These are phyloP conservation scores for Mus spretus DNA, from an alignment of 2,797 vertebrate species.

Conservation along the genomic window DNA sequence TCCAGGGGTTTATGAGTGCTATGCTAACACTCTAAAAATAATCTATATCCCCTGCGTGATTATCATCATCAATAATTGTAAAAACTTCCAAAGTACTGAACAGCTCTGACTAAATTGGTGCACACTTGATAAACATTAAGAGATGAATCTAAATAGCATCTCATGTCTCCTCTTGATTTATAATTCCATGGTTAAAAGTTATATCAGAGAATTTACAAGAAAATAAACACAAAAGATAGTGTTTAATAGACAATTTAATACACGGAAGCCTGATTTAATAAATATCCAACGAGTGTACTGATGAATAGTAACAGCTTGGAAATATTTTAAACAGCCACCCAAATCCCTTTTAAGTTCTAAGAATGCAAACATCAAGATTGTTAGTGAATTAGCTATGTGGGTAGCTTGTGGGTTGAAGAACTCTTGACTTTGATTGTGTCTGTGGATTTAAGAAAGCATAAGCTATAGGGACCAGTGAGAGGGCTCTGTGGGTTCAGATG, in stretches of 20 bases:
- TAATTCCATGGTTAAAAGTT: neutral
- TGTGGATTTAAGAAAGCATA: conserved; percentile 28
- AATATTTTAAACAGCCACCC: conserved; percentile 31
- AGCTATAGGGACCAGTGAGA: neutral
- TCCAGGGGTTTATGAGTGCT: neutral
- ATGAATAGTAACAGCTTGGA: conserved; percentile 3
- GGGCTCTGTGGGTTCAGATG: neutral
- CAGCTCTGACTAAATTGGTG: neutral
- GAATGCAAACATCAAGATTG: neutral
- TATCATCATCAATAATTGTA: neutral
- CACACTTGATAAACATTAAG: neutral
- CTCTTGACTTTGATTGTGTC: conserved; percentile 15
- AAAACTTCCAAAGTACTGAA: neutral
- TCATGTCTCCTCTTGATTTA: neutral
- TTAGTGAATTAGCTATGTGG: neutral
- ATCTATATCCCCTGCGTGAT: neutral
- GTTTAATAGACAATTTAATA: neutral
- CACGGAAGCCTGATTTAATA: neutral
- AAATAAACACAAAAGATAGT: neutral
- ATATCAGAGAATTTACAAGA: neutral
- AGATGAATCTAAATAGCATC: neutral
- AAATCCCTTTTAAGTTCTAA: conserved; percentile 20
- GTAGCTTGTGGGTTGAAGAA: conserved; percentile 26
- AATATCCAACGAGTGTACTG: neutral
- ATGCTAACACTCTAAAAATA: neutral